phyloP scores from a whole-genome alignment of 2,797 vertebrate genomes.

The Clarias platycephalus region DNA sequence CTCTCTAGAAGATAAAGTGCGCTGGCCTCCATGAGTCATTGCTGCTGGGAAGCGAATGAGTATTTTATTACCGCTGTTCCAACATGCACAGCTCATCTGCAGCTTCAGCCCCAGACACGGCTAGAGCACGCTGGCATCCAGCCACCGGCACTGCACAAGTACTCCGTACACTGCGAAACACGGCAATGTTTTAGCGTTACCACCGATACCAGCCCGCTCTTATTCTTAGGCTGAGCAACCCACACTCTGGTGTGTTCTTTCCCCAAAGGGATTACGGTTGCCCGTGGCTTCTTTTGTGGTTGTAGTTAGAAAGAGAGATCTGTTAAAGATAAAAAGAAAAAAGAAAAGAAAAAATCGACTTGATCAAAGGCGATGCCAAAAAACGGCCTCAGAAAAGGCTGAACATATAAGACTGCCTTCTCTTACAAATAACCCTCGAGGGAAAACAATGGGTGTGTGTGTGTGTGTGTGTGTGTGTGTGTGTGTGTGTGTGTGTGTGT shows the following conservation, averaged over 20 bases:
- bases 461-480: background rate
- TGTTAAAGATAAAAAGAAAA: conserved; percentile 41
- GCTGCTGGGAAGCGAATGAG: conserved; percentile 56
- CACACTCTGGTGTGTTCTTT: conserved; percentile 21
- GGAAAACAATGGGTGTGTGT: conserved; percentile 29
- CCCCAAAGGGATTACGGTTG: conserved; percentile 39
- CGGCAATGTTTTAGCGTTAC: conserved; percentile 15
- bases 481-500: background rate
- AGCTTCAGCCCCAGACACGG: conserved; percentile 34
- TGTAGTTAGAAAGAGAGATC: conserved; percentile 35
- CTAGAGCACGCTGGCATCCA: conserved; percentile 28
- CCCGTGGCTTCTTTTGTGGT: conserved; percentile 40
- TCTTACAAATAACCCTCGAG: conserved; percentile 27
- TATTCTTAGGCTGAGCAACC: conserved; percentile 35
- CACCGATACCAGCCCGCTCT: conserved; percentile 21
- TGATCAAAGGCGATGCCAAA: conserved; percentile 50
- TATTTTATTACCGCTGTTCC: conserved; percentile 58
- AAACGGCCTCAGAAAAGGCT: conserved; percentile 21
- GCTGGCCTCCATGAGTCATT: conserved; percentile 53
- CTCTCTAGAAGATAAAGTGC: conserved; percentile 51
- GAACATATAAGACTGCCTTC: conserved; percentile 41
- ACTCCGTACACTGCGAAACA: conserved; percentile 19
- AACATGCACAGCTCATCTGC: conserved; percentile 52
- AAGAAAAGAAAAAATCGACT: conserved; percentile 3
- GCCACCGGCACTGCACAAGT: conserved; percentile 11